Evolutionary conservation across 2,797 vertebrate species (phyloP).

Genomic region (Lerista edwardsae): DNA sequence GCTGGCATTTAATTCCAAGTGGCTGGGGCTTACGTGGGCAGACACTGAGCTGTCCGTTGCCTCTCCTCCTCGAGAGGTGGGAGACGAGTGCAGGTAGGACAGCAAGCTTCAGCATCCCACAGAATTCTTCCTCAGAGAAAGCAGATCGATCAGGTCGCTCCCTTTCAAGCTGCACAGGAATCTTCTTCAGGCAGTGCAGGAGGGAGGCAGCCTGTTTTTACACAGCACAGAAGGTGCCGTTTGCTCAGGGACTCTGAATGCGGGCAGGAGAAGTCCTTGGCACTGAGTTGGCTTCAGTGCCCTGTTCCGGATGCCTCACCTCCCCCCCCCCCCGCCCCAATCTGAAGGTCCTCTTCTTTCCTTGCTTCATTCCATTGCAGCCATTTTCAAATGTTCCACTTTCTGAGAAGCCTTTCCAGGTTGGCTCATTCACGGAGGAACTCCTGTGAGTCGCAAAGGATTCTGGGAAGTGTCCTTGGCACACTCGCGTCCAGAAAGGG

Average conservation of each 20-base stretch:
- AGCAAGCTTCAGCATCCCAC: background rate
- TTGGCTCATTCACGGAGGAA: background rate
- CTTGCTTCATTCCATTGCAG: too few species aligned
- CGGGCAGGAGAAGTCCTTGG: background rate
- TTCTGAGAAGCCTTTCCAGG: background rate
- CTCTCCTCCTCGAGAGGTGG: background rate
- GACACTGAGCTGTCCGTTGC: rapidly evolving
- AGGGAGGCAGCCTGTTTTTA: background rate
- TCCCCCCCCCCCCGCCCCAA: too few species aligned
- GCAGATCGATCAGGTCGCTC: background rate
- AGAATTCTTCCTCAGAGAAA: background rate
- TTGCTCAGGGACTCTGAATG: too few species aligned
- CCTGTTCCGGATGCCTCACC: too few species aligned
- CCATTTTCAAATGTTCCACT: background rate
- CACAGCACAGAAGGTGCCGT: background rate
- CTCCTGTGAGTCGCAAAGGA: background rate
- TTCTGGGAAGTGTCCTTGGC: background rate
- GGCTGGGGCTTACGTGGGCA: background rate
- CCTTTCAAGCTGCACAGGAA: background rate
- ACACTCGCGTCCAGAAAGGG: too few species aligned
- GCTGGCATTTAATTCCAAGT: background rate
- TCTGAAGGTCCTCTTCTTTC: background rate
- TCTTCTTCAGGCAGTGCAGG: too few species aligned
- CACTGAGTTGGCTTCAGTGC: background rate
- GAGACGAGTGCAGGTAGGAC: background rate